Base-by-base conservation (phyloP, 2,797 vertebrate species). In the Setipinna tenuifilis region DNA sequence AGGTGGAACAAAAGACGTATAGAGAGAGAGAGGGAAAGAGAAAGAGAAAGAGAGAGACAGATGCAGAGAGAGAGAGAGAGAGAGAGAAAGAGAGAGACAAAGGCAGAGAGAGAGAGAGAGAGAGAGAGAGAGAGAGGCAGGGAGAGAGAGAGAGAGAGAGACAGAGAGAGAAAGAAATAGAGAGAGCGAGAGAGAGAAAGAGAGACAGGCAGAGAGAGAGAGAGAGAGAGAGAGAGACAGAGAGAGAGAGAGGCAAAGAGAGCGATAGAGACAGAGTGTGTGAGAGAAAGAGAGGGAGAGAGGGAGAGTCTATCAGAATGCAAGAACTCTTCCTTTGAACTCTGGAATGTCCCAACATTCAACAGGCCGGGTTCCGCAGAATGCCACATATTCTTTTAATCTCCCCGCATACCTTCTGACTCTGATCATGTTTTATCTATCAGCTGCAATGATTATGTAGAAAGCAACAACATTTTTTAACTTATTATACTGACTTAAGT, bases 291-390 rank as follows among this genome's bases (percentile, higher is more conserved):
- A 65, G n/a, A 65, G 62, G 11, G 0, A 65, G n/a, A 25, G n/a
- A 65, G 61, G 31, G 25, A 71, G 23, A 28, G 23, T 25, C 14
- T 31, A 35, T 16, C 68, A 35, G 4, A 75, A 35, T 31, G 28
- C 31, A 75, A 75, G 68, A 75, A 41, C 68, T 41, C 28, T 71
- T 71, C 28, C 14, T 71, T 71, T 71, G 65, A 71, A 71, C 25
- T 71, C 28, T 71, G 65, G 25, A 71, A 71, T 71, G 65, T 16
- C 12, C 65, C 61, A 65, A 23, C n/a, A 65, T 25, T 65, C 65
- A 71, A 71, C 12, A 71, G 10, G 23, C 25, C 14, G 35, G 65
- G 23, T 71, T 31, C 62, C 16, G 11, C 25, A 71, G 23, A 28
- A 28, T 28, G 14, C 23, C 2, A n/a, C 6, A 59, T 59, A 41